Conservation (phyloP, 2,888 invertebrate genomes). For the Drosophila mayaguana region DNA sequence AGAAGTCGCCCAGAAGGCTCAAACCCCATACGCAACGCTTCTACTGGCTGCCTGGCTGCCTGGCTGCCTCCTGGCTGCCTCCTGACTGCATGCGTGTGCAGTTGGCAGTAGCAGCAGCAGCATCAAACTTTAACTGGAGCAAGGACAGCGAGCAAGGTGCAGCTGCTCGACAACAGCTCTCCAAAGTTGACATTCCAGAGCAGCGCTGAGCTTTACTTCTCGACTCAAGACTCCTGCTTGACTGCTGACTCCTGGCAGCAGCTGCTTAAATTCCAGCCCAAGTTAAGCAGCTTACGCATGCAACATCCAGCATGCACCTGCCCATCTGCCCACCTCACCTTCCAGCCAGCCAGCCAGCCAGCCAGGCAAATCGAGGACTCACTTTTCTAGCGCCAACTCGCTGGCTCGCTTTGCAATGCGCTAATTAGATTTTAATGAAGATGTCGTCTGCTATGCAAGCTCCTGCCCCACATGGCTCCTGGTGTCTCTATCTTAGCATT, state of each 20-base stretch:
- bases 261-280: constrained; percentile 65
- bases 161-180: constrained; percentile 18
- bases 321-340: constrained; percentile 12
- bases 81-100: constrained; percentile 58
- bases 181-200: constrained; percentile 54
- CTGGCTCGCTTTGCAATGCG: constrained; percentile 63
- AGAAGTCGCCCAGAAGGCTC: constrained; percentile 61
- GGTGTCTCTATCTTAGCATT: neutral
- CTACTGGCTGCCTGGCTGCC: neutral
- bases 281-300: constrained; percentile 75
- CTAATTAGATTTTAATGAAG: constrained; percentile 84
- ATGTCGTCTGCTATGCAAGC: constrained; percentile 67
- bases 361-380: constrained; percentile 42
- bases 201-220: constrained; percentile 17
- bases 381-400: constrained; percentile 26
- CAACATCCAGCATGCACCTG: constrained; percentile 30
- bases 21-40: constrained; percentile 20
- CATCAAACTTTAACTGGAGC: constrained; percentile 78
- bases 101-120: constrained; percentile 47
- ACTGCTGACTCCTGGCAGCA: constrained; percentile 43
- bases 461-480: neutral
- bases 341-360: constrained; percentile 32
- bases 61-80: constrained; percentile 12
- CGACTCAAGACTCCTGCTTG: constrained; percentile 15
- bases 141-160: constrained; percentile 72